Percentiles rank a stretch among this genome's conserved stretches.
Conservation (phyloP, 92 coral and sea anemone genomes). For the Metridium senile region DNA sequence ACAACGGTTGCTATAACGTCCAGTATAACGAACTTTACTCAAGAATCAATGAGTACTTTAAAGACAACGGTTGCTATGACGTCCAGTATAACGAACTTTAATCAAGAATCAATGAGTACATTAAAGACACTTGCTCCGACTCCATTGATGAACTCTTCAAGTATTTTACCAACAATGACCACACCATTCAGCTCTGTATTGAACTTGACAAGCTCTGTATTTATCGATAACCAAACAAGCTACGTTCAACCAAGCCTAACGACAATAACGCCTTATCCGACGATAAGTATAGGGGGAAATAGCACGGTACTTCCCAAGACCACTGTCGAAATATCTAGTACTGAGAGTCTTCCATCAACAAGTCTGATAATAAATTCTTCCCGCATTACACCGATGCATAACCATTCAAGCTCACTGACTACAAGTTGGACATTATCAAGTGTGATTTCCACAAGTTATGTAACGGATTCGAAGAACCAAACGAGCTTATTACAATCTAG, state of each 20-base stretch:
- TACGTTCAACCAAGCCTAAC: not conserved
- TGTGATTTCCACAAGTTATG: not conserved
- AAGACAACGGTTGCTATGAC: not conserved
- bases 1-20: not conserved
- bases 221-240: not conserved
- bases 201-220: conserved; percentile 1
- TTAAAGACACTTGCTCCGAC: not conserved
- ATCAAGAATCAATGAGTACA: no score
- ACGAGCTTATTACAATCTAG: no score
- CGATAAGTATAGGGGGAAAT: not conserved
- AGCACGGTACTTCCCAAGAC: not conserved
- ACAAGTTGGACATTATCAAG: no score
- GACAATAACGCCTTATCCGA: not conserved
- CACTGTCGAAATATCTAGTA: not conserved
- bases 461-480: not conserved
- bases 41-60: not conserved
- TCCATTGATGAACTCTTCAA: not conserved
- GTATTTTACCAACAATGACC: not conserved
- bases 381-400: not conserved
- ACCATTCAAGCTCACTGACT: not conserved
- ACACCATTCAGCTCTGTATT: not conserved
- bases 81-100: not conserved
- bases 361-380: not conserved
- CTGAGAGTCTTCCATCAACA: not conserved
- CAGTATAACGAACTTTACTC: not conserved